A percentile compares a stretch with the other conserved stretches of the same genome.
These are phyloP conservation scores for Antechinus stuartii DNA, from an alignment of 2,113 vertebrate species.

Conservation along the genomic window DNA sequence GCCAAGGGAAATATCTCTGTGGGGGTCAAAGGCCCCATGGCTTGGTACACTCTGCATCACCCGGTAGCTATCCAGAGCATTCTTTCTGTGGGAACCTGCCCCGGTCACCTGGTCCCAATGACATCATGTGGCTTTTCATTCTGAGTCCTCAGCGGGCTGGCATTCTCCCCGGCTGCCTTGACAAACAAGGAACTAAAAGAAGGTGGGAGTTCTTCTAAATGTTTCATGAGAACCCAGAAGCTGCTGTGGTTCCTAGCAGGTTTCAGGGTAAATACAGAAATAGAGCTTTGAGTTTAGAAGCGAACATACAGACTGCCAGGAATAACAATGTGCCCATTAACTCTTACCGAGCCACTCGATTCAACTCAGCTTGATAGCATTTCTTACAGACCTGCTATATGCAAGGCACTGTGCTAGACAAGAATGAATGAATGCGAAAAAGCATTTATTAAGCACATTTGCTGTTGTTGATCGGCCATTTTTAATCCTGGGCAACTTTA, in stretches of 20 bases:
- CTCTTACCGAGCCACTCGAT: too few species aligned
- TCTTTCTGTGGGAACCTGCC: not conserved
- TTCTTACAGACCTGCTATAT: not conserved
- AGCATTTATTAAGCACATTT: too few species aligned
- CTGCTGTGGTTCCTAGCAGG: not conserved
- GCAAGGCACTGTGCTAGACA: not conserved
- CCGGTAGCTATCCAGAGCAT: not conserved
- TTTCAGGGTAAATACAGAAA: conserved; percentile 2
- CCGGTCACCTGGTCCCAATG: not conserved
- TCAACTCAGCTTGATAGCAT: not conserved
- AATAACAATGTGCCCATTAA: not conserved
- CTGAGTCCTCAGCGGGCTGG: not conserved
- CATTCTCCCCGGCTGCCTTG: conserved; percentile 15
- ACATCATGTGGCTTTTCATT: not conserved
- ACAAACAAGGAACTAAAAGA: conserved; percentile 1
- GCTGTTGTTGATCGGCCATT: too few species aligned
- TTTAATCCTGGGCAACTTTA: too few species aligned
- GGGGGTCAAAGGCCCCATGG: conserved; percentile 15
- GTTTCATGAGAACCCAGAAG: conserved; percentile 10
- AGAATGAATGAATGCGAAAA: not conserved
- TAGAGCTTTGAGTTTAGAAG: not conserved
- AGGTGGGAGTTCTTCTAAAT: conserved; percentile 13
- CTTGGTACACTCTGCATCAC: not conserved
- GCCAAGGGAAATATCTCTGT: conserved; percentile 53
- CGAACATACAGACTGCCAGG: not conserved